Conservation (phyloP, 2,888 invertebrate genomes). For the Machimus atricapillus region DNA sequence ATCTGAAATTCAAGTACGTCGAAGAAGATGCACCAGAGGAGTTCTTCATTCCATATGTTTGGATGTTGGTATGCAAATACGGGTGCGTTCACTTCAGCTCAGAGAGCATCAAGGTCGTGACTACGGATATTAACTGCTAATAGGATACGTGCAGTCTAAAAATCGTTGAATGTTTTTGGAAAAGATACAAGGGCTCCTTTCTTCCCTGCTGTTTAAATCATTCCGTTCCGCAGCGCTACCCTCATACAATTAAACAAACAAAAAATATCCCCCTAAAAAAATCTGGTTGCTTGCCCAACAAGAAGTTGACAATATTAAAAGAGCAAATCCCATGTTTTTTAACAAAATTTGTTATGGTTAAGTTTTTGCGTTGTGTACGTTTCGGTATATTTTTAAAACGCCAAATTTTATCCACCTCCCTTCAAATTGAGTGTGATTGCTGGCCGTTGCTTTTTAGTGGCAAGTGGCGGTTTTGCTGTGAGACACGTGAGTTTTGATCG, state of each 20-base stretch:
- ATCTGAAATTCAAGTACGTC: conserved; percentile 97
- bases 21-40: conserved; percentile 99
- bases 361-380: background rate
- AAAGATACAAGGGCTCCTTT: background rate
- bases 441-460: background rate
- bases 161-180: background rate
- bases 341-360: conserved; percentile 1
- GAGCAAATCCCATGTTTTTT: background rate
- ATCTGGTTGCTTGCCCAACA: background rate
- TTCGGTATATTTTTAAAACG: background rate
- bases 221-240: background rate
- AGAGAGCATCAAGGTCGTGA: conserved; percentile 60
- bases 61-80: conserved; percentile 83
- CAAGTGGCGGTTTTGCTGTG: background rate
- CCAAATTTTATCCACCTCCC: background rate
- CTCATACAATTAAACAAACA: background rate
- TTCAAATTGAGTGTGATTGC: background rate
- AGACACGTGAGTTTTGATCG: background rate
- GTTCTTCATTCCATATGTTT: conserved; percentile 99
- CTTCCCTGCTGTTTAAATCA: background rate
- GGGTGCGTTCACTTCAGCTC: conserved; percentile 64
- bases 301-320: conserved; percentile 21
- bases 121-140: conserved; percentile 61
- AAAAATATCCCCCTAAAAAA: background rate
- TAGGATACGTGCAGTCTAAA: conserved; percentile 46